Evolutionary conservation across 2,797 vertebrate species (phyloP), one percentile per base, ranked within the genome.

Genomic region (Myoxocephalus aenaeus): DNA sequence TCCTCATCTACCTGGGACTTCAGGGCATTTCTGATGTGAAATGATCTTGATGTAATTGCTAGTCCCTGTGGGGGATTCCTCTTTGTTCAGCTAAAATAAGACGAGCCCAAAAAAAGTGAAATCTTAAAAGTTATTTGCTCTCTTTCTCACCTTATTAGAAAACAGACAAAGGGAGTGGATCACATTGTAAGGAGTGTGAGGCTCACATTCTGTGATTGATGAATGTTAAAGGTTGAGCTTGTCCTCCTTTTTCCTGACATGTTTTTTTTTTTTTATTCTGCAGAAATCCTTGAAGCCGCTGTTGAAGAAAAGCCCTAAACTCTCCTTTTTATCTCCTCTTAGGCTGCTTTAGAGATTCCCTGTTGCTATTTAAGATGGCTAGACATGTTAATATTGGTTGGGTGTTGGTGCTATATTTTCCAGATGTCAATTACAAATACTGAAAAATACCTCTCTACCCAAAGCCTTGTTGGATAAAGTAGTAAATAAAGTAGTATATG

Each of bases 71-170:
- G 68, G 63, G 29, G 48, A 57, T 54, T 63, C 57, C 25, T 72
- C 78, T 82, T 72, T 73, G 18, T 75, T 71, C 66, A 56, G 14
- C 53, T 79, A 54, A 83, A 80, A 76, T 77, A 40, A 73, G 44
- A 63, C 40, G 40, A 70, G 1, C 42, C 54, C 2, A 14, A 51
- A 74, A 78, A 79, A 77, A 44, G 20, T 46, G 0, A 14, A 72
- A 58, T 67, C 36, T 73, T 53, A 40, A 8, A 57, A 11, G 5
- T 58, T 73, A 22, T 66, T 42, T 65, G 42, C 9, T 4, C 27
- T 7, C 40, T 44, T 61, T 82, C 59, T 77, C 32, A 56, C 64
- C 46, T 79, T 78, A 66, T 73, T 63, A 70, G 56, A 64, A 48
- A n/a, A 65, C 11, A 59, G 61, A 54, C 48, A 64, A 46, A 65